Evolutionary conservation across 2,113 vertebrate species (phyloP), one percentile per base, ranked within the genome.

Genomic region (Myiopsitta monachus): DNA sequence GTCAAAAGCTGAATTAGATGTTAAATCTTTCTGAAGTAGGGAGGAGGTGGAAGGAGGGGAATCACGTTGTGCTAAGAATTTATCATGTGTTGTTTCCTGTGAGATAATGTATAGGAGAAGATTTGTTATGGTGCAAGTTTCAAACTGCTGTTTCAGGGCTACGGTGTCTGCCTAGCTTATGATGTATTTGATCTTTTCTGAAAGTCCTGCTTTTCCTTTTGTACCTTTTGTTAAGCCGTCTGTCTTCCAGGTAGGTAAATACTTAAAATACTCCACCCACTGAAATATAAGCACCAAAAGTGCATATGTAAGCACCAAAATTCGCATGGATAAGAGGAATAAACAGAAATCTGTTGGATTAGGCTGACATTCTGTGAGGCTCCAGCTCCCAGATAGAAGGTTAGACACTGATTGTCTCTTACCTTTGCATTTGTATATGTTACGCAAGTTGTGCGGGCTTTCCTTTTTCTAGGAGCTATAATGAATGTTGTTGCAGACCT

Each of bases 11-110:
- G 98, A 98, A 98, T 98, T 98, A 98, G 98, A 98, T 98, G 98
- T 98, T 98, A 98, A 98, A 98, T 98, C 98, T 98, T 98, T 98
- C 95, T 98, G 98, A 98, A 98, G 97, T 97, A 93, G 98, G 98
- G 97, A 97, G 98, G 97, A 98, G 97, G 96, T 94, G 95, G 95
- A 95, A 96, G 96, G 91, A 97, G 93, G 96, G 93, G 95, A 93
- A 97, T 98, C 95, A 88, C 96, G 97, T 97, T 97, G 97, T 97
- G 96, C 91, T 94, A 97, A 97, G 97, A 98, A 98, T 98, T 98
- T 98, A 98, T 98, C 98, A 98, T 97, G 97, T 97, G 97, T 98
- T 97, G 97, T 97, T 98, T 97, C 96, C 97, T 97, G 97, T 97
- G 97, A 98, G 97, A 98, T 98, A 98, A 98, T 97, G 97, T 98